A percentile compares a stretch with the other conserved stretches of the same genome.
Evolutionary conservation across 1,140 invertebrate species (phyloP).

Genomic region (Platyscapa corneri): DNA sequence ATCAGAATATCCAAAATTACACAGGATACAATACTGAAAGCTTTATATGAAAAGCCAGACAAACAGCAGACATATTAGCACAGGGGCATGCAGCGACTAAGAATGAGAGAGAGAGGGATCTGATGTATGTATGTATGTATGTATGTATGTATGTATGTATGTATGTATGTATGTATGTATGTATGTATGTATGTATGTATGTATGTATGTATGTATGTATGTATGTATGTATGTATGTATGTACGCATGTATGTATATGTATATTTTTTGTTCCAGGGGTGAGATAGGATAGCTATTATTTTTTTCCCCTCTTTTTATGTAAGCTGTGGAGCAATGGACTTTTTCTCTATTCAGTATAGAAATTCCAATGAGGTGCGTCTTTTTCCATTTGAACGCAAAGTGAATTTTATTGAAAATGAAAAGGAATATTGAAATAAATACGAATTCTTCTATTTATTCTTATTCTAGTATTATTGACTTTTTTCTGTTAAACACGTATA

Average conservation of each 20-base stretch:
- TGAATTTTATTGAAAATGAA: conserved; percentile 41
- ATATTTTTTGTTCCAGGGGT: not conserved
- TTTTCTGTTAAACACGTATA: not conserved
- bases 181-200: too few species aligned
- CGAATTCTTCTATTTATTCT: too few species aligned
- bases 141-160: too few species aligned
- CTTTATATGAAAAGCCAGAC: too few species aligned
- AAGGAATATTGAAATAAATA: not conserved
- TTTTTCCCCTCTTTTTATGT: not conserved
- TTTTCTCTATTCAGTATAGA: not conserved
- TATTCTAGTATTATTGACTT: conserved; percentile 14
- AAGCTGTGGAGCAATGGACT: not conserved
- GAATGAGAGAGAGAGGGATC: too few species aligned
- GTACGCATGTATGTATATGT: not conserved
- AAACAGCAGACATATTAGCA: too few species aligned
- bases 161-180: too few species aligned
- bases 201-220: too few species aligned
- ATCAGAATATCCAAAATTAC: too few species aligned
- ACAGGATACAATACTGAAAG: too few species aligned
- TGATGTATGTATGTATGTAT: too few species aligned
- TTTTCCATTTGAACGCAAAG: not conserved
- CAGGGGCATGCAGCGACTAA: not conserved
- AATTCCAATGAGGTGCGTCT: conserved; percentile 27
- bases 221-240: too few species aligned
- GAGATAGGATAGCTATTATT: not conserved